A percentile compares a stretch with the other conserved stretches of the same genome.
These are phyloP conservation scores for Chitala chitala DNA, from an alignment of 2,113 vertebrate species.

Conservation along the genomic window DNA sequence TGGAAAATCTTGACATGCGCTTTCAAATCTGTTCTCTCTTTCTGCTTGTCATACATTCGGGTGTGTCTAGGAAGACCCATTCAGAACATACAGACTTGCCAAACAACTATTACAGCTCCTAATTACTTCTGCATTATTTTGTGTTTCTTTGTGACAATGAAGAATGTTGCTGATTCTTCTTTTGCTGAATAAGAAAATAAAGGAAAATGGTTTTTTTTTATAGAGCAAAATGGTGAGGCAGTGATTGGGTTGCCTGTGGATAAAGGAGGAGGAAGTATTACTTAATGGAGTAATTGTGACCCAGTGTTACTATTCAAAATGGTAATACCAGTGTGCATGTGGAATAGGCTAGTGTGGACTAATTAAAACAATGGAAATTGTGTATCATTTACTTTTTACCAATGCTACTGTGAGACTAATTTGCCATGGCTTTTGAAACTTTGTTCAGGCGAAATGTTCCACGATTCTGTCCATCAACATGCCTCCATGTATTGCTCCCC, in stretches of 20 bases:
- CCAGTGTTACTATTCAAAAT: too few species aligned
- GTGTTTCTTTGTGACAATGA: not conserved
- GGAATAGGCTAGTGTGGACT: too few species aligned
- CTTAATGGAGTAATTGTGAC: too few species aligned
- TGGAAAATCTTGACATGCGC: not conserved
- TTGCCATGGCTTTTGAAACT: not conserved
- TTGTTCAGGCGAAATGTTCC: constrained; percentile 13
- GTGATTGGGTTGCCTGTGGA: too few species aligned
- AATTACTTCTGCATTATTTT: too few species aligned
- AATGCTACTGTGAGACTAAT: not conserved
- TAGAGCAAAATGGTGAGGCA: too few species aligned
- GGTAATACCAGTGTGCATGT: too few species aligned
- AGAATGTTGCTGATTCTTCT: not conserved
- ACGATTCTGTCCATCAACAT: constrained; percentile 14
- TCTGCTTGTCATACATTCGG: not conserved
- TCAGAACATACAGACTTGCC: constrained; percentile 8
- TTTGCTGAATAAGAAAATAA: too few species aligned
- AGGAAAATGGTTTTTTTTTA: not conserved
- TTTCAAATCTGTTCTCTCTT: not conserved
- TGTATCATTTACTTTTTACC: not conserved
- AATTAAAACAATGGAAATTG: too few species aligned
- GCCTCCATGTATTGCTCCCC: not conserved
- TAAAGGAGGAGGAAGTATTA: too few species aligned
- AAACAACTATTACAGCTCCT: too few species aligned
- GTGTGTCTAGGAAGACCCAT: not conserved